phyloP scores from a whole-genome alignment of 2,113 vertebrate species.

The Dicerorhinus sumatrensis region DNA sequence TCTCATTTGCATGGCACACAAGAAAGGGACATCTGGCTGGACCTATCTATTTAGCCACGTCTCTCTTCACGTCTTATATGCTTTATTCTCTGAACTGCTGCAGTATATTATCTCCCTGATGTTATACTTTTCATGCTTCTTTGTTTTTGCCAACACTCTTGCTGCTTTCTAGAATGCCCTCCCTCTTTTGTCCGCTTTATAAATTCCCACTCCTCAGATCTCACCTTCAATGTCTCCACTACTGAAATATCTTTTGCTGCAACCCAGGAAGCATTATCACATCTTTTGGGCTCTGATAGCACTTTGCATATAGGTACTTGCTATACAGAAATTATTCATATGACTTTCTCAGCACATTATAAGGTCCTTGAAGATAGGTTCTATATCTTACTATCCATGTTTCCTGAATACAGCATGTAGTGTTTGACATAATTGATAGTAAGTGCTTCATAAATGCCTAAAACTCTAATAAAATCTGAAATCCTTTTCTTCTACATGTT shows the following conservation, averaged over 20 bases:
- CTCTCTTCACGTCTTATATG: neutral
- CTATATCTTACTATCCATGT: neutral
- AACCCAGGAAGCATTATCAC: neutral
- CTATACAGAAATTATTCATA: neutral
- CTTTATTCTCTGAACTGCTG: too few species aligned
- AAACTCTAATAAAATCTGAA: neutral
- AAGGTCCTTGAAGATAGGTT: neutral
- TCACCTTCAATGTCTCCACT: neutral
- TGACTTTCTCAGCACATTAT: neutral
- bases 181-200: neutral
- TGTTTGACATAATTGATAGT: neutral
- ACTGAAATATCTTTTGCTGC: neutral
- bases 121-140: neutral
- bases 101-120: neutral
- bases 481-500: neutral
- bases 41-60: accelerated
- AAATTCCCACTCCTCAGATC: neutral
- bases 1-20: neutral
- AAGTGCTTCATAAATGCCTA: neutral
- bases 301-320: neutral
- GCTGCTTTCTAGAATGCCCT: neutral
- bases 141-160: neutral
- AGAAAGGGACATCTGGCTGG: neutral
- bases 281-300: neutral
- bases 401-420: neutral